These are phyloP conservation scores for Ammospiza caudacuta DNA, from an alignment of 2,113 vertebrate species.

Conservation along the genomic window DNA sequence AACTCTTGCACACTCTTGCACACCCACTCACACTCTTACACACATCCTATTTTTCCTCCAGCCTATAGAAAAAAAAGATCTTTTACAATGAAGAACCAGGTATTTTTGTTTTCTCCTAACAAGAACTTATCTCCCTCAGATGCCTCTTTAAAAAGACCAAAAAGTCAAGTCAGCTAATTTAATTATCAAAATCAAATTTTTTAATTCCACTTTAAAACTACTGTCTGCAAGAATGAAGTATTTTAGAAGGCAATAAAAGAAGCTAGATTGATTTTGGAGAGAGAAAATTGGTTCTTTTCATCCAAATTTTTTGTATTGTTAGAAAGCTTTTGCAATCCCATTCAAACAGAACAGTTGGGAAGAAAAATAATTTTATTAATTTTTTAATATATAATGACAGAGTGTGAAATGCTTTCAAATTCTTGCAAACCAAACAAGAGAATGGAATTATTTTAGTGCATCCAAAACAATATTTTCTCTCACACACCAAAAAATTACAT, in stretches of 20 bases:
- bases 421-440: neutral
- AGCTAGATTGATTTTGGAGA: neutral
- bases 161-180: neutral
- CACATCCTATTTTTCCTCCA: neutral
- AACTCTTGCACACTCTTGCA: no score
- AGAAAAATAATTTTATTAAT: neutral
- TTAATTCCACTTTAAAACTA: neutral
- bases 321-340: neutral
- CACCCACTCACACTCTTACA: no score
- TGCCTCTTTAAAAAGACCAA: neutral
- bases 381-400: neutral
- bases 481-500: constrained; percentile 11
- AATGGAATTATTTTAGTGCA: neutral
- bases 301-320: neutral
- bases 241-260: neutral
- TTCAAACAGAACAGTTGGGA: neutral
- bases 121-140: neutral
- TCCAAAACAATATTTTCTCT: constrained; percentile 18
- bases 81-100: neutral
- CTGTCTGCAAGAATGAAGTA: neutral
- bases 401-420: neutral
- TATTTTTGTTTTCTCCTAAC: neutral
- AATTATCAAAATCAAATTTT: neutral
- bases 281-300: neutral
- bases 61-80: neutral